Base-by-base conservation (phyloP, 2,113 vertebrate species). In the Cranoglanis bouderius region DNA sequence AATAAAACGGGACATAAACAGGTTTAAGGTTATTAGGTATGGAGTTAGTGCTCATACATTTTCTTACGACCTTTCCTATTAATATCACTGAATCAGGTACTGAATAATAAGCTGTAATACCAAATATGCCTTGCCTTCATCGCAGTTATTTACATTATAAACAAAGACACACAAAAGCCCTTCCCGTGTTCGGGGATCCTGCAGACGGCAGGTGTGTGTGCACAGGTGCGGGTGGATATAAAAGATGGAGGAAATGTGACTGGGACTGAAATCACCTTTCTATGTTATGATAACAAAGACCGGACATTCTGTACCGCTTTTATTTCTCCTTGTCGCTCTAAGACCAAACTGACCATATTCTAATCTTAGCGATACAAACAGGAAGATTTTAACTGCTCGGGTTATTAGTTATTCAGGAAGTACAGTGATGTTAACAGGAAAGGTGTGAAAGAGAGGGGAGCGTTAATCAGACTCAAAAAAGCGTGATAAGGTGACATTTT, bases 151-250 rank as follows among this genome's bases (percentile, higher is more conserved):
- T 74, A 38, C 49, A 29, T 18, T 51, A 3, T 14, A 53, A 26
- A 75, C 65, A 75, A 57, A 75, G 84, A 74, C 65, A 72, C 46
- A 85, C 84, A 70, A 51, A 74, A 57, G 46, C 35, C n/a, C 12
- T 53, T 13, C 26, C 51, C 16, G 12, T 75, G 67, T 74, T 26
- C 40, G 21, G 49, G 32, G 67, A 75, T 14, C 2, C 35, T 38
- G 81, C 35, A 14, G 81, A 14, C 1, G 67, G 67, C 84, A 85
- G 84, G 84, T 85, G 84, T 85, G 84, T 85, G 84, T 85, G 67
- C 84, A 85, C 84, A 85, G 84, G 67, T 57, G 84, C 13, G 65
- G 12, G 12, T 32, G n/a, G 63, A n/a, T 55, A 85, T 85, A 85
- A 85, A 82, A 13, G 46, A 5, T 26, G 9, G 32, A 75, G 21